Conservation (phyloP, 2,797 vertebrate genomes). For the Buphagus erythrorhynchus region DNA sequence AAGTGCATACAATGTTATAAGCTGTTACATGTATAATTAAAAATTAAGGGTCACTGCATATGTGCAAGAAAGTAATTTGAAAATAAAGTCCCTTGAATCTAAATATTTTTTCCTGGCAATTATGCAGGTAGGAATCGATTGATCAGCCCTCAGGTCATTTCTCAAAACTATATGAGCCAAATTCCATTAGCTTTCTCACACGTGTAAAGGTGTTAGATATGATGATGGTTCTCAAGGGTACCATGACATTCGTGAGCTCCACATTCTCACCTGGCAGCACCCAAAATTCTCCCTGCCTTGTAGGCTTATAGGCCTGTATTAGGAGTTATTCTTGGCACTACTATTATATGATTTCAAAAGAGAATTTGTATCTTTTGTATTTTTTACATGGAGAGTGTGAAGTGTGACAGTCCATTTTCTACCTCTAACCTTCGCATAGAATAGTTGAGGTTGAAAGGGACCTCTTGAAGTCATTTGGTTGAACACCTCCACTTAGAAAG, state of each 20-base stretch:
- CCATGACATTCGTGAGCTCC: background rate
- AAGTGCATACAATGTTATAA: background rate
- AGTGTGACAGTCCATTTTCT: background rate
- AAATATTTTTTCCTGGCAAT: background rate
- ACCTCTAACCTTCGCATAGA: background rate
- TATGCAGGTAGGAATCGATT: background rate
- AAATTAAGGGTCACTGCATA: background rate
- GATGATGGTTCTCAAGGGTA: background rate
- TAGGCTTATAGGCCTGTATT: background rate
- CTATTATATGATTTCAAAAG: background rate
- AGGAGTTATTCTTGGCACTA: background rate
- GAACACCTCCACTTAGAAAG: background rate
- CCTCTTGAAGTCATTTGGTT: background rate
- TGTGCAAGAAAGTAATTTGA: background rate
- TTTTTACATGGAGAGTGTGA: background rate
- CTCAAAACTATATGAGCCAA: background rate
- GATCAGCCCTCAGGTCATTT: background rate
- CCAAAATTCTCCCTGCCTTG: background rate
- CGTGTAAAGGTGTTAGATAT: background rate
- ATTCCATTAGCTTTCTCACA: background rate
- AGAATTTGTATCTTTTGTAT: background rate
- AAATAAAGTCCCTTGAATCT: background rate
- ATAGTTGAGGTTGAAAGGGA: background rate
- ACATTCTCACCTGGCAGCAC: background rate
- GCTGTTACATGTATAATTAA: background rate